These are phyloP conservation scores for Xerus inauris DNA, from an alignment of 2,113 vertebrate species.

Conservation along the genomic window DNA sequence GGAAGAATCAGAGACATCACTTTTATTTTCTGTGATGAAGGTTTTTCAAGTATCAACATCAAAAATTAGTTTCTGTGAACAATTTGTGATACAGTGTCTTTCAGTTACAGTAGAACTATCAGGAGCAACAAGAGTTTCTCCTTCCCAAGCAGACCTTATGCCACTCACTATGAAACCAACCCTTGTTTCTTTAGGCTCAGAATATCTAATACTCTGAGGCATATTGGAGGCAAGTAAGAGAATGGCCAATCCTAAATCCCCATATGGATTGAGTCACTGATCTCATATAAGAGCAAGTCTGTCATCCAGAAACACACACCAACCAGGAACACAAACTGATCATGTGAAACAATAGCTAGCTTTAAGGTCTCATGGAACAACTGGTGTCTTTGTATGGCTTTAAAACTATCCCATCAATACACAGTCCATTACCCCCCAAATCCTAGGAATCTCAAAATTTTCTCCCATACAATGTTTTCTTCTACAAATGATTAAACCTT, in stretches of 20 bases:
- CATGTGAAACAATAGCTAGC: not conserved
- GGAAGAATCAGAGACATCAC: conserved; percentile 76
- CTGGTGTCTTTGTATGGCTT: not conserved
- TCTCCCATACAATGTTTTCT: not conserved
- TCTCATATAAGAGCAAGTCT: not conserved
- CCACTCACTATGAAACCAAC: not conserved
- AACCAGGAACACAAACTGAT: no score
- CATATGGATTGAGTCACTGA: not conserved
- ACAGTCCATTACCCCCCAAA: not conserved
- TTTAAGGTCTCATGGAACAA: not conserved
- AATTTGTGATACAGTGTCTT: not conserved
- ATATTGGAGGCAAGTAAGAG: not conserved
- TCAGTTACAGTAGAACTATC: not conserved
- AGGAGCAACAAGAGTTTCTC: not conserved
- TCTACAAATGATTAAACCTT: conserved; percentile 3
- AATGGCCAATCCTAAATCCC: not conserved
- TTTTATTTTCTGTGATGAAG: rapidly evolving
- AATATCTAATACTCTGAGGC: not conserved
- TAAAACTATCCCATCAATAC: not conserved
- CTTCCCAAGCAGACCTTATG: not conserved
- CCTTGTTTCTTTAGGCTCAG: not conserved
- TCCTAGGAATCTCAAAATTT: not conserved
- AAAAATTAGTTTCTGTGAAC: not conserved
- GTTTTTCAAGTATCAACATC: not conserved
- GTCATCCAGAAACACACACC: not conserved